Evolutionary conservation across 2,888 invertebrate species (phyloP).

Genomic region (Drosophila limbata): DNA sequence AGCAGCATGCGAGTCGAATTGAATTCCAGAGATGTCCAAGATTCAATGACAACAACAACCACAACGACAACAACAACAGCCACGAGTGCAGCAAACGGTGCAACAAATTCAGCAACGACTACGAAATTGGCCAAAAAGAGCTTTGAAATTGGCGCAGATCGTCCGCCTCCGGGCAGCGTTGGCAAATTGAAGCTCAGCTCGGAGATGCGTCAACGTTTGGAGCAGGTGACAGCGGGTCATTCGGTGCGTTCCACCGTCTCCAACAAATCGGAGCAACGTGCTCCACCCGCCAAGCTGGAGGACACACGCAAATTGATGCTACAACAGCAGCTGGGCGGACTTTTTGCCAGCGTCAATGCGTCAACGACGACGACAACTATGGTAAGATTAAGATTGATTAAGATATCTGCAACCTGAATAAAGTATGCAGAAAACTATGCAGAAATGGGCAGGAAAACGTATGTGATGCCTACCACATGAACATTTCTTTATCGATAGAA

Average conservation of each 20-base stretch:
- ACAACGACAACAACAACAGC: slow-evolving; percentile 34
- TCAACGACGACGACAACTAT: background rate
- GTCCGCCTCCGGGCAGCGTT: slow-evolving; percentile 94
- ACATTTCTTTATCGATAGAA: no score
- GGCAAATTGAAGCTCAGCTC: slow-evolving; percentile 95
- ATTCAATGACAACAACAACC: slow-evolving; percentile 6
- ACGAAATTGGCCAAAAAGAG: slow-evolving; percentile 86
- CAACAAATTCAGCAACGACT: slow-evolving; percentile 4
- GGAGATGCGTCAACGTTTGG: slow-evolving; percentile 95
- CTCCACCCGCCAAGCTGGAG: slow-evolving; percentile 93
- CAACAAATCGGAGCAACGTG: slow-evolving; percentile 89
- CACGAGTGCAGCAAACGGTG: slow-evolving; percentile 28
- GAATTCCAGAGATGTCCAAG: slow-evolving; percentile 36
- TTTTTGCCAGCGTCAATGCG: slow-evolving; percentile 70
- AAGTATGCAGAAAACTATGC: no score
- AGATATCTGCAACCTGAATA: no score
- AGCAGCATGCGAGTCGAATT: slow-evolving; percentile 72
- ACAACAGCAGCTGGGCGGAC: slow-evolving; percentile 92
- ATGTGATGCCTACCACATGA: no score
- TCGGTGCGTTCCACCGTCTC: slow-evolving; percentile 92
- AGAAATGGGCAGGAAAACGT: no score
- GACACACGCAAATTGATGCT: slow-evolving; percentile 94
- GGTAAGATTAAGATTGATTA: background rate
- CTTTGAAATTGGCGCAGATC: slow-evolving; percentile 92
- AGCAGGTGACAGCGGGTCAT: slow-evolving; percentile 95